Percentiles rank a stretch among this genome's conserved stretches.
Conservation (phyloP, 2,113 vertebrate genomes). For the Rostratula benghalensis region DNA sequence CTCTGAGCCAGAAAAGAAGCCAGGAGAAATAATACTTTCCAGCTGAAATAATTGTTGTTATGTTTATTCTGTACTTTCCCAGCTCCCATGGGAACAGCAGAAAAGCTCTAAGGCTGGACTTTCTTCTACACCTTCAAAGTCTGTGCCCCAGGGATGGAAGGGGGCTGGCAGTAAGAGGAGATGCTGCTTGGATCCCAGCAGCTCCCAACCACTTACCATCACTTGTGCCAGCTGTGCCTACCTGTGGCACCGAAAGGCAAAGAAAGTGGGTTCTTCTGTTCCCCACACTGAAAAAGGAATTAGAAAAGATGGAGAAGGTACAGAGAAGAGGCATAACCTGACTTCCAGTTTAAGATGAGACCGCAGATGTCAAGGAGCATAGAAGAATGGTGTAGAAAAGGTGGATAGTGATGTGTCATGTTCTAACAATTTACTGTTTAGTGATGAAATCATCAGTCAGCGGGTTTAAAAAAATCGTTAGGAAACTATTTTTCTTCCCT, state of each 20-base stretch:
- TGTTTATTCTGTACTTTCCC: conserved; percentile 6
- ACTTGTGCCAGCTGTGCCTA: neutral
- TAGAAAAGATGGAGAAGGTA: neutral
- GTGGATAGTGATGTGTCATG: neutral
- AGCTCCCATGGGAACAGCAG: neutral
- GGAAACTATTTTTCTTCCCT: neutral
- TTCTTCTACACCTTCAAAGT: neutral
- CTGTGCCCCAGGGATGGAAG: neutral
- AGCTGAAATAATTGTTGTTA: conserved; percentile 10
- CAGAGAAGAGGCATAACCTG: neutral
- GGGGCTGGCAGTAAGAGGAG: neutral
- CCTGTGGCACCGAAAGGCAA: neutral
- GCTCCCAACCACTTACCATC: no score
- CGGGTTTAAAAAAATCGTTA: neutral
- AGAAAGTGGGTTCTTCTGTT: neutral
- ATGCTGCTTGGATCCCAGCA: neutral
- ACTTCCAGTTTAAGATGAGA: neutral
- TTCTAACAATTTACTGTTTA: neutral
- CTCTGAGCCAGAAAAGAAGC: conserved; percentile 4
- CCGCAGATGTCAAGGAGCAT: neutral
- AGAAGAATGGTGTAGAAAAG: neutral
- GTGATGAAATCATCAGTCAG: neutral
- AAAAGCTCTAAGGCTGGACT: neutral
- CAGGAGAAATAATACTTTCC: conserved; percentile 15
- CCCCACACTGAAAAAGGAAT: neutral